Conservation (phyloP, 2,113 vertebrate genomes). For the Lagopus leucura region DNA sequence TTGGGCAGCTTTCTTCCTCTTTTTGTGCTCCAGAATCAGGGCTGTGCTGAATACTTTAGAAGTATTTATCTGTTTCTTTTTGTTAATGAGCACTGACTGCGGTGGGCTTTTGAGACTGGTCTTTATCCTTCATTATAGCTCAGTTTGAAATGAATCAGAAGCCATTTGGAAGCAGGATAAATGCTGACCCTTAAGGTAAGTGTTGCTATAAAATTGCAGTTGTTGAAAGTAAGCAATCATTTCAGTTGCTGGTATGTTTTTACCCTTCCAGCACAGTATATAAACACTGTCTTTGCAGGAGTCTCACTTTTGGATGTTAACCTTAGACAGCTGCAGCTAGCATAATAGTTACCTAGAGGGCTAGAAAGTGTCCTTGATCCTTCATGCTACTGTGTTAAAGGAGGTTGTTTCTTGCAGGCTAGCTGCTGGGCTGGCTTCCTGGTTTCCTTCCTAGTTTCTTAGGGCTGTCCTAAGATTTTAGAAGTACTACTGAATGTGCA, state of each 20-base stretch:
- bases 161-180: neutral
- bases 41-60: neutral
- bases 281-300: neutral
- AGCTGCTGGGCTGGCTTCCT: neutral
- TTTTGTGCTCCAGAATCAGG: neutral
- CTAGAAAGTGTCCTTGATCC: neutral
- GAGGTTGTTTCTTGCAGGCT: neutral
- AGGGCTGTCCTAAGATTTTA: neutral
- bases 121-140: neutral
- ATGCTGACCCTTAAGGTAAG: neutral
- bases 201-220: neutral
- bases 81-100: neutral
- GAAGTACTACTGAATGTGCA: neutral
- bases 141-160: neutral
- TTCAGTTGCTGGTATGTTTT: neutral
- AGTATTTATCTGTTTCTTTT: neutral
- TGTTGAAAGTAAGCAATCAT: neutral
- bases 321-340: neutral
- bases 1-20: neutral
- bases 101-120: neutral
- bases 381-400: neutral
- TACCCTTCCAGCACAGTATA: neutral
- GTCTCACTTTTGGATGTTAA: neutral
- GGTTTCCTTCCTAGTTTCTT: neutral
- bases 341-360: rapidly evolving